phyloP scores from a whole-genome alignment of 2,113 vertebrate genomes.

The Anoplopoma fimbria region DNA sequence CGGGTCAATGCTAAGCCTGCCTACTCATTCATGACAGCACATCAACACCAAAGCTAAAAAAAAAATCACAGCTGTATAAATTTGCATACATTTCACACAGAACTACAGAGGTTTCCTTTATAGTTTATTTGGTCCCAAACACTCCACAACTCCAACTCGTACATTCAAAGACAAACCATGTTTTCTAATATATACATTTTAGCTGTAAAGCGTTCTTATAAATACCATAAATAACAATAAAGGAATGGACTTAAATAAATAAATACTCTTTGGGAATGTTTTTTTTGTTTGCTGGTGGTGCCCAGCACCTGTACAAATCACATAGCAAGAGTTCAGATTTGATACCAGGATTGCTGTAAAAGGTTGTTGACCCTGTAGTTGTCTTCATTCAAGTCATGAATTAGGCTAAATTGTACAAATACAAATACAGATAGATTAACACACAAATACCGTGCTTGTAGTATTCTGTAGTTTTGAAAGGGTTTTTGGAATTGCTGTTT shows the following conservation, averaged over 20 bases:
- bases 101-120: conserved; percentile 16
- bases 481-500: not conserved
- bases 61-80: not conserved
- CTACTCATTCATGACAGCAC: conserved; percentile 11
- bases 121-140: conserved; percentile 62
- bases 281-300: conserved; percentile 72
- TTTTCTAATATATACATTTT: conserved; percentile 61
- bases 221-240: conserved; percentile 93
- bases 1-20: conserved; percentile 29
- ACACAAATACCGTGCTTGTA: not conserved
- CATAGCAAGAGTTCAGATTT: conserved; percentile 49
- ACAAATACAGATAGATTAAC: not conserved
- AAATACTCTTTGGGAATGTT: conserved; percentile 83
- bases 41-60: not conserved
- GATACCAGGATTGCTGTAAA: conserved; percentile 20
- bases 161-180: conserved; percentile 70
- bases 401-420: conserved; percentile 13
- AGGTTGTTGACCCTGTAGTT: conserved; percentile 61
- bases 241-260: conserved; percentile 95
- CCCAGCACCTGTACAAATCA: conserved; percentile 73
- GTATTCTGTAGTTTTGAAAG: conserved; percentile 5
- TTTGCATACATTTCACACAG: conserved; percentile 21
- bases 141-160: conserved; percentile 39
- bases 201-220: conserved; percentile 81
- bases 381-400: conserved; percentile 60